These are phyloP conservation scores for Steinernema khuongi DNA, from an alignment of 1,140 invertebrate species.

Conservation along the genomic window DNA sequence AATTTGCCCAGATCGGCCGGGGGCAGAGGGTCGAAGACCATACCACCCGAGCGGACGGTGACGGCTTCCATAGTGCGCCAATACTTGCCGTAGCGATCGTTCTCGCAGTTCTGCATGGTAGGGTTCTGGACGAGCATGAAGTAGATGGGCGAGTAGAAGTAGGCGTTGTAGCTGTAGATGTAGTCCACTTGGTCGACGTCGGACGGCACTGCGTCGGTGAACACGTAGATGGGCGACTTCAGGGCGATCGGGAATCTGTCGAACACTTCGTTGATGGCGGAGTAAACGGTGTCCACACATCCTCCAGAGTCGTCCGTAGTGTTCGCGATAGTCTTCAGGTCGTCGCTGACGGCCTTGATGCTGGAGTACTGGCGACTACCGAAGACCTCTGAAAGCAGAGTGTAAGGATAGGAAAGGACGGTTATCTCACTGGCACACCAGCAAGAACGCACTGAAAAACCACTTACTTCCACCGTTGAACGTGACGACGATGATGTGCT, in stretches of 20 bases:
- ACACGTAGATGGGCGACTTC: slow-evolving; percentile 33
- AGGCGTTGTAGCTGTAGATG: neutral
- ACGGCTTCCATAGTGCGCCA: neutral
- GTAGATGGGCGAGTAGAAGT: neutral
- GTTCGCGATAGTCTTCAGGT: neutral
- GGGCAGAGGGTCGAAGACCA: neutral
- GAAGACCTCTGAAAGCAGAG: neutral
- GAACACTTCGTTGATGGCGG: slow-evolving; percentile 21
- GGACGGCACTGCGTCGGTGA: slow-evolving; percentile 34
- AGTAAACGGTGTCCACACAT: slow-evolving; percentile 26
- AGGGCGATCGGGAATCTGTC: neutral
- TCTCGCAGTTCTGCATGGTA: neutral
- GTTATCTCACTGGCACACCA: too few species aligned
- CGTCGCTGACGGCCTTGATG: neutral
- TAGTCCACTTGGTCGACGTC: slow-evolving; percentile 23
- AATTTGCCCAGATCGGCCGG: slow-evolving; percentile 8
- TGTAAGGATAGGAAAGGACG: neutral
- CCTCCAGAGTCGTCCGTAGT: slow-evolving; percentile 9
- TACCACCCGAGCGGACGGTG: neutral
- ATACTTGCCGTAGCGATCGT: neutral
- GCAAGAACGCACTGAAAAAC: too few species aligned
- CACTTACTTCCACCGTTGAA: slow-evolving; percentile 34
- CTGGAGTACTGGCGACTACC: neutral
- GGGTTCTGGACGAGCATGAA: neutral
- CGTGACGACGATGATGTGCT: slow-evolving; percentile 24